These are phyloP conservation scores for Irena cyanogastra DNA, from an alignment of 2,113 vertebrate genomes.

Conservation along the genomic window DNA sequence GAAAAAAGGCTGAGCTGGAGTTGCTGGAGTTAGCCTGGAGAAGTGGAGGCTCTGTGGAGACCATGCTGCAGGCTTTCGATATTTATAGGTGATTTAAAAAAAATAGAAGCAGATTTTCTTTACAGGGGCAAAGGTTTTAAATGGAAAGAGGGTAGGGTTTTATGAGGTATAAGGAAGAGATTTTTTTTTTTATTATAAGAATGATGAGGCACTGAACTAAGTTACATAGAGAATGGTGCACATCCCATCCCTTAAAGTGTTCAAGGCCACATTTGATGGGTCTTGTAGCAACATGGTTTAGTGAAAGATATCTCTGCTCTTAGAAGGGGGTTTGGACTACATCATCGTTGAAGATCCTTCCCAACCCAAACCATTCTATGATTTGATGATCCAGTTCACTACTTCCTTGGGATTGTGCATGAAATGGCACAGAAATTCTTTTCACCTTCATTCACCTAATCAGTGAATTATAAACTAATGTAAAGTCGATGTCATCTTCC, in stretches of 20 bases:
- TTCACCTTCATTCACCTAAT: not conserved
- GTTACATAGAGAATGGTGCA: not conserved
- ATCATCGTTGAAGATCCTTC: not conserved
- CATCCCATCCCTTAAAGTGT: fast-evolving
- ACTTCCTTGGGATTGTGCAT: not conserved
- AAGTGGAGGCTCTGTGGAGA: not conserved
- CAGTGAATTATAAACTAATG: not conserved
- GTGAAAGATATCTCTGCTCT: not conserved
- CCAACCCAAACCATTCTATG: not conserved
- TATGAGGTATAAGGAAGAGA: not conserved
- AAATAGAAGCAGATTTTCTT: not conserved
- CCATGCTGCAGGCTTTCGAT: fast-evolving
- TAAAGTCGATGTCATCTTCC: not conserved
- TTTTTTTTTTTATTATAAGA: fast-evolving
- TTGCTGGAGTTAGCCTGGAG: not conserved
- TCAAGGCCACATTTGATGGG: not conserved
- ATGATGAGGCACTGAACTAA: not conserved
- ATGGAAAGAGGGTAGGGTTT: fast-evolving
- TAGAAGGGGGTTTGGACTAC: fast-evolving
- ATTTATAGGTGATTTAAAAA: not conserved
- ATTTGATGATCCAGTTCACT: not conserved
- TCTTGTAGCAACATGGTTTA: not conserved
- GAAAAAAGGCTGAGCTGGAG: not conserved
- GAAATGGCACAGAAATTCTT: not conserved
- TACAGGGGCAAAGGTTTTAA: not conserved